These are phyloP conservation scores for Tachysurus fulvidraco DNA, from an alignment of 2,113 vertebrate species.

Conservation along the genomic window DNA sequence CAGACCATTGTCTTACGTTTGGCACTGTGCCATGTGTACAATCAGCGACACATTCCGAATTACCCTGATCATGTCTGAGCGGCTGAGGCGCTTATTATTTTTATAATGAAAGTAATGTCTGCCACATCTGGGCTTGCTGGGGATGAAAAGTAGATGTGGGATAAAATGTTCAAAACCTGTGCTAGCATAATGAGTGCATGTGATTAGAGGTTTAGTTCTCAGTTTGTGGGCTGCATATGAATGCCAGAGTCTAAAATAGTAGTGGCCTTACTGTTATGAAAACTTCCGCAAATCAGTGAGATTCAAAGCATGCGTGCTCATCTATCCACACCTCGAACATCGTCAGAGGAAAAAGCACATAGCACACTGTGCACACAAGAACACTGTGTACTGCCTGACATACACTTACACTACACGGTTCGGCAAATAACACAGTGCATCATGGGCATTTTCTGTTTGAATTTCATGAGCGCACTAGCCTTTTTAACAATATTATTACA, in stretches of 20 bases:
- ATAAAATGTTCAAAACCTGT: background rate
- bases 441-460: background rate
- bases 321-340: background rate
- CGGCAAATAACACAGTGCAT: background rate
- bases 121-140: slow-evolving; percentile 36
- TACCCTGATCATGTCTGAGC: slow-evolving; percentile 51
- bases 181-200: slow-evolving; percentile 44
- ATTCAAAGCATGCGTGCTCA: background rate
- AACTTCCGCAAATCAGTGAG: background rate
- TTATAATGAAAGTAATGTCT: slow-evolving; percentile 63
- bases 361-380: background rate
- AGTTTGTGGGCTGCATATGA: slow-evolving; percentile 13
- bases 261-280: slow-evolving; percentile 2
- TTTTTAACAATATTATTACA: background rate
- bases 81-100: slow-evolving; percentile 51
- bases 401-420: background rate
- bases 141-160: slow-evolving; percentile 11
- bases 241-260: slow-evolving; percentile 44
- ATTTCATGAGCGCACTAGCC: background rate
- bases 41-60: slow-evolving; percentile 29
- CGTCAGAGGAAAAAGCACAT: background rate
- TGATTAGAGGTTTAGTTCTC: slow-evolving; percentile 50
- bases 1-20: slow-evolving; percentile 37
- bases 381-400: slow-evolving; percentile 1
- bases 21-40: slow-evolving; percentile 40